Evolutionary conservation across 2,797 vertebrate genomes (phyloP).

Genomic region (Sebastes flavidus): DNA sequence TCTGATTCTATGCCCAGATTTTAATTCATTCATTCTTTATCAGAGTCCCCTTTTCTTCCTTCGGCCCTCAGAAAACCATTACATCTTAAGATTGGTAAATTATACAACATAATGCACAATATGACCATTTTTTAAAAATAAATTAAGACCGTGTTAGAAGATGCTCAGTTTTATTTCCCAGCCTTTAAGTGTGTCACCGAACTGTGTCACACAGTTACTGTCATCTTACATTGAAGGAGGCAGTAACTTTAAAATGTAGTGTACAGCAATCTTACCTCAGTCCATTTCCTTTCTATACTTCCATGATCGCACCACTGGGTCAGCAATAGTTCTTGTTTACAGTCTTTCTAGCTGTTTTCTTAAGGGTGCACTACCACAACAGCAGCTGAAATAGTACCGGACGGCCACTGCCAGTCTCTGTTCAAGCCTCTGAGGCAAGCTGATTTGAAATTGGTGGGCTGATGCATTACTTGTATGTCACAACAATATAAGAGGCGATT

Average conservation of each 20-base stretch:
- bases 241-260: neutral
- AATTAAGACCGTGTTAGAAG: neutral
- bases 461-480: neutral
- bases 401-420: neutral
- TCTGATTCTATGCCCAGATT: neutral
- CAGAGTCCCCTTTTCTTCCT: neutral
- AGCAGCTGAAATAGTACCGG: neutral
- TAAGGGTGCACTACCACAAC: neutral
- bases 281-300: neutral
- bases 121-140: neutral
- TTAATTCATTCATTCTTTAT: neutral
- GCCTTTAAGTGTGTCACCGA: slow-evolving; percentile 4
- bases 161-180: neutral
- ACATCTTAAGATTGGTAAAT: neutral
- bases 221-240: neutral
- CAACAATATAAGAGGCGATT: neutral
- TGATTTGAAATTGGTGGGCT: neutral
- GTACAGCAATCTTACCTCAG: neutral
- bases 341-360: neutral
- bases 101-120: neutral
- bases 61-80: neutral
- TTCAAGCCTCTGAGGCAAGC: neutral
- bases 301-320: neutral
- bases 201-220: neutral
- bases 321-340: neutral